These are phyloP conservation scores for Serranus cabrilla DNA, from an alignment of 2,797 vertebrate genomes.

Conservation along the genomic window DNA sequence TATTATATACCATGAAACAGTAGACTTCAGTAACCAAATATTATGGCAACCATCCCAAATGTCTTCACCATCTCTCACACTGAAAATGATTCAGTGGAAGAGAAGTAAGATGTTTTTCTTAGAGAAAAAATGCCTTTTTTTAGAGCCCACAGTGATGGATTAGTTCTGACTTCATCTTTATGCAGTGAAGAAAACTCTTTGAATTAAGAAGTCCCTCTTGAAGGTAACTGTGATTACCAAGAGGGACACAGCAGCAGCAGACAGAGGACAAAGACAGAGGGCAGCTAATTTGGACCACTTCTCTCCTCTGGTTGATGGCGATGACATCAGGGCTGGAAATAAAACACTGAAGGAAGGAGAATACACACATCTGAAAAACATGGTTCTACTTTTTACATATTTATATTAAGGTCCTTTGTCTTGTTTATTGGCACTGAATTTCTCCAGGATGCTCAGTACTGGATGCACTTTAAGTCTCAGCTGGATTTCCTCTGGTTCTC, in stretches of 20 bases:
- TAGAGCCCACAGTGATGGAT: not conserved
- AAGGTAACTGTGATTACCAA: not conserved
- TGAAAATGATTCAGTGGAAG: not conserved
- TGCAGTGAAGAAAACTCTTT: not conserved
- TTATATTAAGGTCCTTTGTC: not conserved
- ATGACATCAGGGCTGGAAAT: constrained; percentile 3
- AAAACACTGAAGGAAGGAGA: not conserved
- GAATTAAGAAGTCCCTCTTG: not conserved
- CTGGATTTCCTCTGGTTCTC: not conserved
- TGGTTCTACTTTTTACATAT: not conserved
- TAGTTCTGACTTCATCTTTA: constrained; percentile 6
- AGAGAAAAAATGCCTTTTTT: not conserved
- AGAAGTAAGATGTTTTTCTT: not conserved
- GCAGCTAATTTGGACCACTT: constrained; percentile 12
- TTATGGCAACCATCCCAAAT: not conserved
- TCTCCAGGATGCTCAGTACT: not conserved
- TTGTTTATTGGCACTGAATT: not conserved
- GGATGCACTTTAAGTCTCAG: not conserved
- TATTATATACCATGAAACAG: not conserved
- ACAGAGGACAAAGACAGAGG: constrained; percentile 10
- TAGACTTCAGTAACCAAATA: not conserved
- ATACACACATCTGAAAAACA: not conserved
- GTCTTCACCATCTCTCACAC: not conserved
- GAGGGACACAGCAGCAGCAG: not conserved
- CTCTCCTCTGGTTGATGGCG: not conserved